phyloP scores from a whole-genome alignment of 2,113 vertebrate species.

The Hemiprocne comata region DNA sequence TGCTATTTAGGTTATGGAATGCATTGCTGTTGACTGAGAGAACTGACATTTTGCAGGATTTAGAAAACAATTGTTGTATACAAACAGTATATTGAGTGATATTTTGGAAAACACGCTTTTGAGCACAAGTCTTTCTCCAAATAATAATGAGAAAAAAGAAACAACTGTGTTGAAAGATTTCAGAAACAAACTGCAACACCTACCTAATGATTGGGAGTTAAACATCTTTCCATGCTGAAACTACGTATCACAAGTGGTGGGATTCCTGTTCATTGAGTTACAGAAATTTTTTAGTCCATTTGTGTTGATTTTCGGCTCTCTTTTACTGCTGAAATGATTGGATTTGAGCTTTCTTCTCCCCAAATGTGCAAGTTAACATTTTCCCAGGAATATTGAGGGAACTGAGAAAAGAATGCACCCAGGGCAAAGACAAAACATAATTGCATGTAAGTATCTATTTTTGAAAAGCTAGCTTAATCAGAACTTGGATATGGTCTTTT shows the following conservation, averaged over 20 bases:
- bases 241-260: accelerated
- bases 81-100: neutral
- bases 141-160: neutral
- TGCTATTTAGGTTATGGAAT: neutral
- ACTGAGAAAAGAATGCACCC: neutral
- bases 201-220: neutral
- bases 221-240: neutral
- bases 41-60: neutral
- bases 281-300: neutral
- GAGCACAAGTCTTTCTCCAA: neutral
- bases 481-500: neutral
- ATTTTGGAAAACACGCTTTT: neutral
- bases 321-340: neutral
- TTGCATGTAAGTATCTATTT: neutral
- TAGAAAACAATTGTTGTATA: neutral
- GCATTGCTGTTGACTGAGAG: neutral
- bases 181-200: neutral
- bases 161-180: neutral
- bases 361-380: neutral
- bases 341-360: neutral
- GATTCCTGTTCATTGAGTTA: neutral
- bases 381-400: neutral
- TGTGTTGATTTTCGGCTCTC: neutral
- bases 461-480: neutral
- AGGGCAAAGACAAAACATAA: neutral